Base-by-base conservation (phyloP, 2,888 invertebrate genomes). In the Brachypterus glaber region DNA sequence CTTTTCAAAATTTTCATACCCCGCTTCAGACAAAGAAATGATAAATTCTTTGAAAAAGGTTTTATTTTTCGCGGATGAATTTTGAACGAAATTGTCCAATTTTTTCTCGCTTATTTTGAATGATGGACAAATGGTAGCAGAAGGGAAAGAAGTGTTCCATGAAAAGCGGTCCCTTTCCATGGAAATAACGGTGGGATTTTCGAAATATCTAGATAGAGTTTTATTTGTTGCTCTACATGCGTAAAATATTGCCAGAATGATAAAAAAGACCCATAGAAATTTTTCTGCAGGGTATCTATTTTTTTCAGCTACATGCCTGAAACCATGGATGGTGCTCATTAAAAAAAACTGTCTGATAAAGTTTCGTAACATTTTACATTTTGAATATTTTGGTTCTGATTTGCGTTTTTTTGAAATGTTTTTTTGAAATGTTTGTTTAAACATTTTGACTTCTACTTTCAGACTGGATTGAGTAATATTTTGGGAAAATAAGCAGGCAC, bases 141-240 rank as follows among this genome's bases (percentile, higher is more conserved):
- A 64, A 1, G 82, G 83, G 49, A 81, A 81, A 1, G 77, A 74
- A 2, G 83, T 79, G 50, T 77, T 78, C 81, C 81, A 82, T 0
- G 77, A 72, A 45, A 76, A 75, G 16, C 78, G 74, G 56, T 82
- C 79, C 2, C 81, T 68, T 58, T 82, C 81, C 77, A 81, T 80
- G 13, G 82, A 79, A 18, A 82, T 74, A 3, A 81, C 81, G 27
- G 79, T 79, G 2, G 82, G 81, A 4, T 79, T 80, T 27, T 74
- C 76, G 59, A 76, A 76, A 57, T 79, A 82, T 16, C 81, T 38
- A 11, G 27, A 5, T 4, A 27, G 8, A 11, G 27, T 27, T 11
- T 5, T 13, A 27, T 5, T 11, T 5, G 27, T 27, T 27, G 12
- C 27, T 13, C 12, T 5, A 27, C 12, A 9, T 9, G 59, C 55